Evolutionary conservation across 1,140 invertebrate genomes (phyloP), one percentile per base, ranked within the genome.

Genomic region (Monomorium pharaonis): DNA sequence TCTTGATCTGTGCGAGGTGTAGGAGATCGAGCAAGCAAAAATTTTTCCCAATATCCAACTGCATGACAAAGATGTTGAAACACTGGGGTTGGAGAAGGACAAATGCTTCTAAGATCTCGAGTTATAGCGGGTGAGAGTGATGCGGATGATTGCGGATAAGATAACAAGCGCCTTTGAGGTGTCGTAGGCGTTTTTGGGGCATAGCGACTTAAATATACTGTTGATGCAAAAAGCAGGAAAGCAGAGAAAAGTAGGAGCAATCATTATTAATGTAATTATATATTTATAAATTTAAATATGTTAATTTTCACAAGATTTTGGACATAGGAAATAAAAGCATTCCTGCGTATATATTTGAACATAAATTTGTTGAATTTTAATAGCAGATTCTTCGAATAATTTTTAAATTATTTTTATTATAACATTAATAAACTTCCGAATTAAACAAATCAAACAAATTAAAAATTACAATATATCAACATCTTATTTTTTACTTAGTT

Each of bases 51-150:
- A 90, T 96, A 95, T 49, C 93, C 94, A 16, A 96, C 94, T 14
- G 95, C 95, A 80, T 95, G 93, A 88, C 95, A 96, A n/a, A 96
- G 94, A 77, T 96, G 95, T 86, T 96, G 96, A 89, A 96, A 95
- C 91, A 96, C 93, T 47, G 96, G 96, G 4, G 95, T 96, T 27
- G 94, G 95, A 44, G 91, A 95, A 65, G 92, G 94, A 77, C 91
- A 95, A 85, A 89, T 90, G 81, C 91, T 94, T 88, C 91, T 92
- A 77, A 77, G 18, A 83, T 69, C 33, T 49, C 62, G 63, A 6
- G 83, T 63, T 37, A 86, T 49, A 83, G 56, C 60, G 65, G 89
- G 86, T 72, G 89, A 88, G 9, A 89, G 58, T 3, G 94, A 83
- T 72, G 89, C 87, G 9, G 88, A 54, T 3, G 94, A 83, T 51